phyloP scores from a whole-genome alignment of 2,797 vertebrate genomes.

The Phrynocephalus guinanensis region DNA sequence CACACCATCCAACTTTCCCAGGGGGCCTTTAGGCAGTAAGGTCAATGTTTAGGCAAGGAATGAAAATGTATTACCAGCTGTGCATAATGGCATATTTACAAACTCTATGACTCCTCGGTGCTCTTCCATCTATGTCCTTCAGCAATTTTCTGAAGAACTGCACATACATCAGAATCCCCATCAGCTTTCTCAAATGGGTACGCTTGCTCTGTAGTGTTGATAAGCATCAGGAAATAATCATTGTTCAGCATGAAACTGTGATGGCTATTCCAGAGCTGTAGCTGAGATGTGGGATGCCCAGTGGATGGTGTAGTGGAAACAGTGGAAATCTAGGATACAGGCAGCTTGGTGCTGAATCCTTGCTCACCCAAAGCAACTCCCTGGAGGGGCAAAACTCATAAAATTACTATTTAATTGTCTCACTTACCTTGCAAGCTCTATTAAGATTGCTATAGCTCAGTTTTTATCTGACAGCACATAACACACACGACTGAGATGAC shows the following conservation, averaged over 20 bases:
- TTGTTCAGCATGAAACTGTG: background rate
- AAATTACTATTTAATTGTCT: too few species aligned
- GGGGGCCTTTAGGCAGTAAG: slow-evolving; percentile 5
- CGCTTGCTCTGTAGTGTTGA: background rate
- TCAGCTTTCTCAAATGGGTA: background rate
- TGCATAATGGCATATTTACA: slow-evolving; percentile 31
- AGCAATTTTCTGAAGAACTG: background rate
- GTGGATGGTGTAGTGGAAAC: too few species aligned
- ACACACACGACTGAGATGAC: background rate
- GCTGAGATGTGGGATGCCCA: too few species aligned
- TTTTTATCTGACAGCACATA: too few species aligned
- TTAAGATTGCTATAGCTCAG: too few species aligned
- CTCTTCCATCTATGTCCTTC: background rate
- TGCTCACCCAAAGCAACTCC: too few species aligned
- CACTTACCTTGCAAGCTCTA: too few species aligned
- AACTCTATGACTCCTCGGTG: slow-evolving; percentile 3
- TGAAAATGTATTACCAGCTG: slow-evolving; percentile 35
- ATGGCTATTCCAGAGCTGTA: background rate
- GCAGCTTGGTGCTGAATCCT: too few species aligned
- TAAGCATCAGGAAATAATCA: background rate
- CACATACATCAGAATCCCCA: background rate
- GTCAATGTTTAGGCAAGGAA: slow-evolving; percentile 25
- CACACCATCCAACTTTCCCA: background rate
- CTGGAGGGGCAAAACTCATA: too few species aligned
- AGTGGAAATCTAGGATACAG: too few species aligned